phyloP scores from a whole-genome alignment of 2,113 vertebrate species.

The Mesembrinibis cayennensis region DNA sequence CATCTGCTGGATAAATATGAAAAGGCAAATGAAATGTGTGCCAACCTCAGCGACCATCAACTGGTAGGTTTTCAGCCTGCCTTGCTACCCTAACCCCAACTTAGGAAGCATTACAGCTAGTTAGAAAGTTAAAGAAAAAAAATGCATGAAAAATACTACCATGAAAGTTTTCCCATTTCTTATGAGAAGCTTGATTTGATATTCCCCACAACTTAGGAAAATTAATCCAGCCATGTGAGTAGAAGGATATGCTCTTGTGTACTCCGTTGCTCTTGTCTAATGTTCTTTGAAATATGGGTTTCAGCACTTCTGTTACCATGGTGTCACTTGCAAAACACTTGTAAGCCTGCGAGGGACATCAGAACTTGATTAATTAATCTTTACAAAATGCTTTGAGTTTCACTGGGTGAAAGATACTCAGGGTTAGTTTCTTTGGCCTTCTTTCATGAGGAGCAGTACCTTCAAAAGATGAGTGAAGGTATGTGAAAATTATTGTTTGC shows the following conservation, averaged over 20 bases:
- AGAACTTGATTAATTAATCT: not conserved
- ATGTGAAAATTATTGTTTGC: not conserved
- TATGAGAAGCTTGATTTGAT: not conserved
- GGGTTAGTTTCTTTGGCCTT: not conserved
- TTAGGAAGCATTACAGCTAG: not conserved
- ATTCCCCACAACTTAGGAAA: not conserved
- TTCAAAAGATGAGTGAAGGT: not conserved
- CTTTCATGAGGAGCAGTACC: not conserved
- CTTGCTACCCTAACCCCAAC: not conserved
- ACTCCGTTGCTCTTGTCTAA: not conserved
- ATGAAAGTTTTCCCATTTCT: not conserved
- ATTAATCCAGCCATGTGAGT: not conserved
- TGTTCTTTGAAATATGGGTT: not conserved
- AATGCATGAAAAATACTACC: not conserved
- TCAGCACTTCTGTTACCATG: slow-evolving; percentile 26
- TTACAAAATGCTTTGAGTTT: not conserved
- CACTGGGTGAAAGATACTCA: not conserved
- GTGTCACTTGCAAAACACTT: slow-evolving; percentile 19
- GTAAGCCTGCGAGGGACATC: not conserved
- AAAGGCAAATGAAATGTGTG: not conserved
- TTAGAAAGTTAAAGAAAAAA: not conserved
- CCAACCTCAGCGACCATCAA: not conserved
- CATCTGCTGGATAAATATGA: not conserved
- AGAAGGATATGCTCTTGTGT: not conserved
- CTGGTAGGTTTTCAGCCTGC: not conserved